Evolutionary conservation across 2,797 vertebrate genomes (phyloP).

Genomic region (Ceryle rudis): DNA sequence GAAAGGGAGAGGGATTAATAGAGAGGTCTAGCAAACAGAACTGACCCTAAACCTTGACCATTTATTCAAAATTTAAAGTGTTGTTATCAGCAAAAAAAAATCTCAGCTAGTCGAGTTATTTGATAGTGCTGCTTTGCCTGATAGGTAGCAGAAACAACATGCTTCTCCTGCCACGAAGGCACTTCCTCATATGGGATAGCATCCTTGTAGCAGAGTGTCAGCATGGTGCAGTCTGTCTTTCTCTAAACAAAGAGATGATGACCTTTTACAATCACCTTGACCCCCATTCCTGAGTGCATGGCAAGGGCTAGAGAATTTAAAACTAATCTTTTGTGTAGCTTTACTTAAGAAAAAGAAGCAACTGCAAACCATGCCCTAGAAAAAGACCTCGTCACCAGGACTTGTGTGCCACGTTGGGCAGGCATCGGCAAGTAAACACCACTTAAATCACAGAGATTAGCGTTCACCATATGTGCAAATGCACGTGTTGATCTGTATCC

Average conservation of each 20-base stretch:
- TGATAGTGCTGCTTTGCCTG: background rate
- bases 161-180: background rate
- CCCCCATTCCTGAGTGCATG: background rate
- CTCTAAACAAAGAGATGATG: background rate
- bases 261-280: background rate
- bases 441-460: background rate
- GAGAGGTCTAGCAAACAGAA: no score
- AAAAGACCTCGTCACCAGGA: background rate
- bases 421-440: background rate
- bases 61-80: background rate
- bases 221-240: background rate
- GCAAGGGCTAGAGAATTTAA: accelerated
- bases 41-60: background rate
- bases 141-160: background rate
- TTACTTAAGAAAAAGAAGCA: background rate
- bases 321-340: background rate
- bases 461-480: background rate
- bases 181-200: background rate
- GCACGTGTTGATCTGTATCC: background rate
- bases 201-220: background rate
- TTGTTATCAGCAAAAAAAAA: background rate
- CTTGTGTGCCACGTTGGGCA: background rate
- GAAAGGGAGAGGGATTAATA: no score
- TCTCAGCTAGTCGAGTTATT: background rate
- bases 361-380: background rate